phyloP scores from a whole-genome alignment of 1,140 invertebrate genomes.

The Ostrea edulis region DNA sequence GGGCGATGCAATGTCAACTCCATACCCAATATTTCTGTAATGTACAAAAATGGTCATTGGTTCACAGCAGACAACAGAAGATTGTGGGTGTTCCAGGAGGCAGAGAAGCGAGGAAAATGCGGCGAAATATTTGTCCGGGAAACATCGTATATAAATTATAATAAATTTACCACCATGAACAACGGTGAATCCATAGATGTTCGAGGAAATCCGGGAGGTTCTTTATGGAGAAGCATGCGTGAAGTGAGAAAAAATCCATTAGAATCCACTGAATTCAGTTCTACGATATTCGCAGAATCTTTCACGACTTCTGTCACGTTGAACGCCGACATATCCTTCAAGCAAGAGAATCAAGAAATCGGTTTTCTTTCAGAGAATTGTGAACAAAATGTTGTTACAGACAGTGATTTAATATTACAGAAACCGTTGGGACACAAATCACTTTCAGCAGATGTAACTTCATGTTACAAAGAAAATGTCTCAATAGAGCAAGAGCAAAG shows the following conservation, averaged over 20 bases:
- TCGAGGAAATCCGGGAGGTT: conserved; percentile 6
- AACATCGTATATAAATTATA: background rate
- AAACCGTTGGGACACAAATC: background rate
- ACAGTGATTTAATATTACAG: background rate
- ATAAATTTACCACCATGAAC: conserved; percentile 32
- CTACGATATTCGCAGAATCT: background rate
- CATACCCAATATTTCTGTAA: conserved; percentile 41
- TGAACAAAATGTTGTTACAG: background rate
- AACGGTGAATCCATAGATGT: conserved; percentile 1
- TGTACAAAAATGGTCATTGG: conserved; percentile 32
- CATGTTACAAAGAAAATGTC: background rate
- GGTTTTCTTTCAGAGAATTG: background rate
- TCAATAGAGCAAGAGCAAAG: background rate
- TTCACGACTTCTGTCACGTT: background rate
- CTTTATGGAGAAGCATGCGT: background rate
- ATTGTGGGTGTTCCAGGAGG: conserved; percentile 52
- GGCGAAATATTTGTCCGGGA: background rate
- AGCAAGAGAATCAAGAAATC: background rate
- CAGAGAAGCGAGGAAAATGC: conserved; percentile 42
- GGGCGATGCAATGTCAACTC: background rate
- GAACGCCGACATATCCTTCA: background rate
- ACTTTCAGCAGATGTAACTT: background rate
- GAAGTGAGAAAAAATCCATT: background rate
- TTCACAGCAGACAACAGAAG: conserved; percentile 54
- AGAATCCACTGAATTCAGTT: background rate